Base-by-base conservation (phyloP, 1,140 invertebrate species). In the Pachypeltis micranthus region DNA sequence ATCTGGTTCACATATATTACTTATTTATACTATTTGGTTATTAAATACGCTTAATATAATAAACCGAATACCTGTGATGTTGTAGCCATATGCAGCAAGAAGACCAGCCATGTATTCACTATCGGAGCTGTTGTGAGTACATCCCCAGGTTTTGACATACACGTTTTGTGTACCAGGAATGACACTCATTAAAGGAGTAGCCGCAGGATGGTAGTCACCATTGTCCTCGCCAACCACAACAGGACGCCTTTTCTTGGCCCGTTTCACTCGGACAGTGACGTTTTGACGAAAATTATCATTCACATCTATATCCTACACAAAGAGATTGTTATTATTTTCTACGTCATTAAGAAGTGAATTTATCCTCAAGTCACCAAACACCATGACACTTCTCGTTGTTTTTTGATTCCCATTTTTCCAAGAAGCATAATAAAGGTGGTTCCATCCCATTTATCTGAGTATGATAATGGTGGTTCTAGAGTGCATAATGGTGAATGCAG, bases 71-170 rank as follows among this genome's bases (percentile, higher is more conserved):
- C 76, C 74, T 47, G 87, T 91, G 19, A 97, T 78, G 63, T 79
- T 82, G 73, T 96, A 97, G 0, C 94, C 95, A 73, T 88, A 91
- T 0, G 85, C 79, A 21, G 88, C 85, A 51, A 98, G 74, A 65
- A 96, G 84, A 0, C 96, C 96, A 34, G 92, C 91, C 96, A 99
- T 99, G 71, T 98, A 98, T 79, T 96, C 93, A 12, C 90, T 89
- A 72, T 98, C 95, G 0, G 91, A 95, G 72, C 83, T 95, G 73
- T 98, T 98, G 74, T 98, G 95, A 2, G 93, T 88, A 75, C 95
- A 98, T 14, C 95, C 96, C 96, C 96, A 98, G 56, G 96, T 98
- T 76, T 95, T 95, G 0, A 98, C 80, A 74, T 88, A 97, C 55
- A 98, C 84, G 64, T 81, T 90, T 72, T 96, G 91, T 0, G 87